Percentiles rank a stretch among this genome's conserved stretches.
Evolutionary conservation across 2,797 vertebrate species (phyloP).

Genomic region (Gallinago solitaria): DNA sequence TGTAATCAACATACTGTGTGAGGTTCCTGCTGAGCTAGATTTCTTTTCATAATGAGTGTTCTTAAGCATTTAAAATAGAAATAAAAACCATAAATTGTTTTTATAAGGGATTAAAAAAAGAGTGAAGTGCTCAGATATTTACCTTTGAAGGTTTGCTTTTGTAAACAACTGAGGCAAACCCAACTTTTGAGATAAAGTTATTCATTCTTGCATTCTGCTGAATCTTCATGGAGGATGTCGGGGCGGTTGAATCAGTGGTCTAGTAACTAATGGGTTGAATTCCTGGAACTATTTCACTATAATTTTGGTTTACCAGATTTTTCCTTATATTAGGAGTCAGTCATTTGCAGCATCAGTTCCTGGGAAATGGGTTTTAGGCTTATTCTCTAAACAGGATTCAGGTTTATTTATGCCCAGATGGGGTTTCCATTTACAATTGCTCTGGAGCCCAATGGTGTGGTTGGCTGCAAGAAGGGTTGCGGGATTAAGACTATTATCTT

Average conservation of each 20-base stretch:
- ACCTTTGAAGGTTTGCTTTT: background rate
- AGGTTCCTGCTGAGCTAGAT: slow-evolving; percentile 41
- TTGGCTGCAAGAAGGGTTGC: background rate
- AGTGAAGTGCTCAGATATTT: background rate
- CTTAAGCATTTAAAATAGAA: slow-evolving; percentile 44
- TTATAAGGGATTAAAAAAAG: background rate
- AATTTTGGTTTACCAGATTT: background rate
- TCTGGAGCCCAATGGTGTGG: background rate
- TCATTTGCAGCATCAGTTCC: background rate
- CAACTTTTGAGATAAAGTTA: background rate
- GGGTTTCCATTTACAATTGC: background rate
- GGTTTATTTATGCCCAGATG: background rate
- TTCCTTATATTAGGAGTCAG: background rate
- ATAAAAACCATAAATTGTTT: background rate
- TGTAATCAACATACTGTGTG: slow-evolving; percentile 40
- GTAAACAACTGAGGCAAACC: background rate
- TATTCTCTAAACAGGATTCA: background rate
- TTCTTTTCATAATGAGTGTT: slow-evolving; percentile 20
- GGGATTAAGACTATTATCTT: background rate
- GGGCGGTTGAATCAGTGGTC: background rate
- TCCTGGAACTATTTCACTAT: background rate
- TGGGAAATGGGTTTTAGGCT: background rate
- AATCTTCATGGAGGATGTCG: background rate
- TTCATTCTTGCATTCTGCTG: background rate
- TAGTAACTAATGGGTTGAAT: background rate